Conservation (phyloP, 2,113 vertebrate genomes). For the Cyphomyrus discorhynchus region DNA sequence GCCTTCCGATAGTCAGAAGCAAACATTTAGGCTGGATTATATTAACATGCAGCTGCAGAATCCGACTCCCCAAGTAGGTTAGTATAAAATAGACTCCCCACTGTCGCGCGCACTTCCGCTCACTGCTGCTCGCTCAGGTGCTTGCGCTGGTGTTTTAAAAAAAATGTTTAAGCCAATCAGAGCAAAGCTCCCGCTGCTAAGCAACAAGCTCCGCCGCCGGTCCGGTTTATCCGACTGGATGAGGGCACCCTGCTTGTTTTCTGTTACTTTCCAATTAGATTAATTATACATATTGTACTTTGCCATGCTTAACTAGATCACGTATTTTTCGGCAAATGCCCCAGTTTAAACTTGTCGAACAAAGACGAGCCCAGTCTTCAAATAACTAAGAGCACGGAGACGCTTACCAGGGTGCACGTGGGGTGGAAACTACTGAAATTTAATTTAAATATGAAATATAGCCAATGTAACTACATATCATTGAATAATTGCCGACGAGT, state of each 20-base stretch:
- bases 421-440: background rate
- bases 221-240: background rate
- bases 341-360: background rate
- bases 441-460: background rate
- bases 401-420: background rate
- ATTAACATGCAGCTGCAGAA: background rate
- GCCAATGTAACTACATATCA: background rate
- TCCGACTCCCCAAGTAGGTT: background rate
- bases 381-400: background rate
- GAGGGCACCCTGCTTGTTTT: background rate
- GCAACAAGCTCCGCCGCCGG: constrained; percentile 35
- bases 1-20: background rate
- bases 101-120: background rate
- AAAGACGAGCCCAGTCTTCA: background rate
- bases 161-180: constrained; percentile 28
- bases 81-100: background rate
- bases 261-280: background rate
- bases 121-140: constrained; percentile 18
- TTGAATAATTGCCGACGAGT: background rate
- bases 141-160: constrained; percentile 22
- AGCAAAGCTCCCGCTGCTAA: constrained; percentile 32
- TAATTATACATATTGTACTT: background rate
- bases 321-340: background rate
- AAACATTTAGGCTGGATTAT: background rate
- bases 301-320: background rate